A percentile compares a stretch with the other conserved stretches of the same genome.
phyloP scores from a whole-genome alignment of 2,797 vertebrate species.

The Lagodon rhomboides region DNA sequence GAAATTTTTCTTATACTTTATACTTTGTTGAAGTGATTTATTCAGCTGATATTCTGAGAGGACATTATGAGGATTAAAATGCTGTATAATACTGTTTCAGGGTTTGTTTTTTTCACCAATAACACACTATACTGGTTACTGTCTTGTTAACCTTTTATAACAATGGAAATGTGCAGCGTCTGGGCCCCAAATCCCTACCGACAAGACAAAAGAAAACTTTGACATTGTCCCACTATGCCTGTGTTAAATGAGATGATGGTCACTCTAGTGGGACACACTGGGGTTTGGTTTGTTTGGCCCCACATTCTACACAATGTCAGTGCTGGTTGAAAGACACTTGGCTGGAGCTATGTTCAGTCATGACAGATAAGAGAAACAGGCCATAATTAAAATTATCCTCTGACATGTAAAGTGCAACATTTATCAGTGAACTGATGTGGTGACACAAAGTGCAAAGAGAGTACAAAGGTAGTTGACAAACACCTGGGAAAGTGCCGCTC shows the following conservation, averaged over 20 bases:
- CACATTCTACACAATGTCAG: background rate
- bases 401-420: background rate
- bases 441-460: slow-evolving; percentile 11
- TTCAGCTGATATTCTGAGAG: background rate
- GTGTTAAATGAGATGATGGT: slow-evolving; percentile 5
- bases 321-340: background rate
- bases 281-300: background rate
- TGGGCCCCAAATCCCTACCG: slow-evolving; percentile 28
- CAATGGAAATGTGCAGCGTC: background rate
- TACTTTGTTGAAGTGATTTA: background rate
- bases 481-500: background rate
- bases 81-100: background rate
- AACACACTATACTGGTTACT: background rate
- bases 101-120: background rate
- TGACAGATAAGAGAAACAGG: background rate
- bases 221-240: background rate
- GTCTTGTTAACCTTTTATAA: slow-evolving; percentile 21
- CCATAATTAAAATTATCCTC: background rate
- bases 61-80: background rate
- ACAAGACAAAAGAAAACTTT: slow-evolving; percentile 21
- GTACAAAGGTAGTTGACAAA: slow-evolving; percentile 40
- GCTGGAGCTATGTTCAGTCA: background rate
- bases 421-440: background rate
- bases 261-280: background rate
- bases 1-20: background rate